Evolutionary conservation across 1,140 invertebrate genomes (phyloP).

Genomic region (Drosophila kikkawai): DNA sequence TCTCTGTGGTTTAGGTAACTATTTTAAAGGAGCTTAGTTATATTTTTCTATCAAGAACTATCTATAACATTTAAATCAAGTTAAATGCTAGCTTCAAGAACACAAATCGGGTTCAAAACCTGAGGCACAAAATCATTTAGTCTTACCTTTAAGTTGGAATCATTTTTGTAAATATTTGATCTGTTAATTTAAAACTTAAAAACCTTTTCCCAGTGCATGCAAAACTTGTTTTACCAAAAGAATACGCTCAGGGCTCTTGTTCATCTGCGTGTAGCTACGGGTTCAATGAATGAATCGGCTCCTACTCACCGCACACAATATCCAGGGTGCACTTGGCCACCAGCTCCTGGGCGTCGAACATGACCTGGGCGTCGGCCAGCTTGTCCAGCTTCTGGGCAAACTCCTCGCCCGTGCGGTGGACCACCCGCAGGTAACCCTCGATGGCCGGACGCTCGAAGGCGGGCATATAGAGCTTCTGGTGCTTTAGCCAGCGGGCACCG

Average conservation of each 20-base stretch:
- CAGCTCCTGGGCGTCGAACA: constrained; percentile 85
- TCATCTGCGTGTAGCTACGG: not conserved
- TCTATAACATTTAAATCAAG: not conserved
- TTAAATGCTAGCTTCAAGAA: not conserved
- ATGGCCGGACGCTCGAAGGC: constrained; percentile 82
- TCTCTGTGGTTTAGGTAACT: not conserved
- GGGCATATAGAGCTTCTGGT: constrained; percentile 80
- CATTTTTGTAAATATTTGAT: not conserved
- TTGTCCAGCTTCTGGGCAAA: constrained; percentile 68
- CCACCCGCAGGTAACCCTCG: constrained; percentile 76
- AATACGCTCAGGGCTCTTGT: not conserved
- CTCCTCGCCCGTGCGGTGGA: constrained; percentile 56
- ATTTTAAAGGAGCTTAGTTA: not conserved
- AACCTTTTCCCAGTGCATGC: constrained; percentile 1
- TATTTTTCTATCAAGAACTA: not conserved
- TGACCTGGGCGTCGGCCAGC: constrained; percentile 43
- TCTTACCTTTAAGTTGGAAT: not conserved
- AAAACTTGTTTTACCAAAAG: not conserved
- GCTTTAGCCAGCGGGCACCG: constrained; percentile 81
- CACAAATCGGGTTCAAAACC: no score
- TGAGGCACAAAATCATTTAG: not conserved
- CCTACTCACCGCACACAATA: constrained; percentile 85
- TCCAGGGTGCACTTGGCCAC: constrained; percentile 90
- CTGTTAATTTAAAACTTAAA: no score
- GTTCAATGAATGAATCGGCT: constrained; percentile 8